Evolutionary conservation across 2,113 vertebrate species (phyloP).

Genomic region (Thunnus maccoyii): DNA sequence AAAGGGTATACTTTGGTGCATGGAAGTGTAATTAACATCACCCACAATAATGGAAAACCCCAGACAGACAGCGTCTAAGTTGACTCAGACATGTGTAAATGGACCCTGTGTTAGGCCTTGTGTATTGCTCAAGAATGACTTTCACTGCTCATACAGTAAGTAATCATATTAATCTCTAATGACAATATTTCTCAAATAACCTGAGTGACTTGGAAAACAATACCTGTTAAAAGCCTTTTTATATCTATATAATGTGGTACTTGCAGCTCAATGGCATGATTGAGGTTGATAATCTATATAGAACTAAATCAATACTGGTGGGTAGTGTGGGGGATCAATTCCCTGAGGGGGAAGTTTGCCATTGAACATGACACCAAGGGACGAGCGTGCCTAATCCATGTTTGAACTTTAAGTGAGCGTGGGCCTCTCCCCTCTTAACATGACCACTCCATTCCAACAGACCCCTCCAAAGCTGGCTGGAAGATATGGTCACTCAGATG

Average conservation of each 20-base stretch:
- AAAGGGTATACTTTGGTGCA: neutral
- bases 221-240: conserved; percentile 60
- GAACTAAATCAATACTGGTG: conserved; percentile 75
- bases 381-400: conserved; percentile 81
- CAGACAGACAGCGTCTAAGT: conserved; percentile 16
- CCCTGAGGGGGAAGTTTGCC: conserved; percentile 59
- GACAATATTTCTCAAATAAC: conserved; percentile 70
- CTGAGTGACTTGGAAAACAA: conserved; percentile 62
- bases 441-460: conserved; percentile 58
- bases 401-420: conserved; percentile 80
- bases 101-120: neutral
- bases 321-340: conserved; percentile 72
- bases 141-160: conserved; percentile 53
- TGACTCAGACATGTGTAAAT: conserved; percentile 41
- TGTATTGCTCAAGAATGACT: conserved; percentile 26
- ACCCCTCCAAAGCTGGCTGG: conserved; percentile 33
- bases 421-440: conserved; percentile 72
- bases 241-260: conserved; percentile 41
- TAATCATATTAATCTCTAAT: conserved; percentile 67
- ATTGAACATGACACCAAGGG: conserved; percentile 81
- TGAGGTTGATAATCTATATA: conserved; percentile 72
- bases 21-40: conserved; percentile 3
- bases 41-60: conserved; percentile 29
- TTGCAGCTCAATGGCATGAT: conserved; percentile 58
- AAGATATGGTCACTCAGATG: conserved; percentile 50